Conservation (phyloP, 2,113 vertebrate genomes). For the Hippocampus abdominalis region DNA sequence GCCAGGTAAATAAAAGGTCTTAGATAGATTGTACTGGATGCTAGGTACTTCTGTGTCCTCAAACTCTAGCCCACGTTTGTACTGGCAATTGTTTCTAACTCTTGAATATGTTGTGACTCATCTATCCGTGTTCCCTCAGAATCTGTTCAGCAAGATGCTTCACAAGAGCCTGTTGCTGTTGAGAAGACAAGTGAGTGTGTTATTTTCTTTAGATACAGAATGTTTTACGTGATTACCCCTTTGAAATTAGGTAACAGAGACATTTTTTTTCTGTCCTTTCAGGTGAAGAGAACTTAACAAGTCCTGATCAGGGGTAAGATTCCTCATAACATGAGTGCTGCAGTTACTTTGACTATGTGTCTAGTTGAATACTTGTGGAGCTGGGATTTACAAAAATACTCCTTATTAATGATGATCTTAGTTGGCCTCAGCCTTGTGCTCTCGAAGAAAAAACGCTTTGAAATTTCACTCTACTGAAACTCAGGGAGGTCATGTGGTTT, state of each 20-base stretch:
- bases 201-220: not conserved
- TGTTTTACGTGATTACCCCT: not conserved
- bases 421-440: constrained; percentile 32
- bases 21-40: not conserved
- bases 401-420: constrained; percentile 24
- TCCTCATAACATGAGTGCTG: not conserved
- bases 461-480: constrained; percentile 62
- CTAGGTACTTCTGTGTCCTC: not conserved
- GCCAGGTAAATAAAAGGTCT: constrained; percentile 54
- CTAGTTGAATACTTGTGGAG: constrained; percentile 16
- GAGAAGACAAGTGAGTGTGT: constrained; percentile 64
- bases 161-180: constrained; percentile 53
- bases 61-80: not conserved
- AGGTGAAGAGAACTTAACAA: constrained; percentile 61
- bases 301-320: constrained; percentile 74
- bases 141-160: constrained; percentile 53
- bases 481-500: constrained; percentile 64
- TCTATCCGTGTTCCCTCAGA: constrained; percentile 25
- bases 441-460: constrained; percentile 50
- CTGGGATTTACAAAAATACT: constrained; percentile 25
- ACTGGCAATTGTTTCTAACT: not conserved
- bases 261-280: constrained; percentile 16
- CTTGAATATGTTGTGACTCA: constrained; percentile 4
- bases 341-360: constrained; percentile 11
- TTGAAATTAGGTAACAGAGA: not conserved